Conservation (phyloP, 2,888 invertebrate species). For the Myathropa florea region DNA sequence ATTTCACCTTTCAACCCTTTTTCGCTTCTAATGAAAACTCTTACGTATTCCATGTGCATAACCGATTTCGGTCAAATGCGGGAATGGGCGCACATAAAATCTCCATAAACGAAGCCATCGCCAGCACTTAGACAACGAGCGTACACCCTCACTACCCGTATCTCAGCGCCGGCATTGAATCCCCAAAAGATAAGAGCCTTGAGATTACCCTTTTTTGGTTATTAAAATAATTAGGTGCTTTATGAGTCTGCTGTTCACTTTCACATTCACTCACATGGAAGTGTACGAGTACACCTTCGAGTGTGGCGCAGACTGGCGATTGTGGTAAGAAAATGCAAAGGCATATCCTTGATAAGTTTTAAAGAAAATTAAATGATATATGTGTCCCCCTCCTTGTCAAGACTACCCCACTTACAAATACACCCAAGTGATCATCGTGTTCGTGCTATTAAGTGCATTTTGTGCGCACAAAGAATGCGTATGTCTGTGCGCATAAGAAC, state of each 20-base stretch:
- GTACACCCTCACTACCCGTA: neutral
- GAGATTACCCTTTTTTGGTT: constrained; percentile 72
- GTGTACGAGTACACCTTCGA: neutral
- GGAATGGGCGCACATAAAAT: constrained; percentile 62
- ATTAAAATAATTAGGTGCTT: constrained; percentile 74
- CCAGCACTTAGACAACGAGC: constrained; percentile 44
- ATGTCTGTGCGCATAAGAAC: neutral
- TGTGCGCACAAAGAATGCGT: neutral
- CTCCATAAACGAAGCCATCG: constrained; percentile 59
- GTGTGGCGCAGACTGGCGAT: neutral
- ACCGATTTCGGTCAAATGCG: constrained; percentile 60
- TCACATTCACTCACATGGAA: constrained; percentile 16
- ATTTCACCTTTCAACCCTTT: constrained; percentile 70
- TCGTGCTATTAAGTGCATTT: constrained; percentile 36
- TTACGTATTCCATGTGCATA: constrained; percentile 63
- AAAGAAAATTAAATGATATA: constrained; percentile 68
- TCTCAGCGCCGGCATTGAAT: constrained; percentile 1
- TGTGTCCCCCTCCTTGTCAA: constrained; percentile 8
- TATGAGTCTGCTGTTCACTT: constrained; percentile 71
- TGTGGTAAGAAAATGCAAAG: constrained; percentile 35
- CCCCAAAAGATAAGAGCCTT: constrained; percentile 69
- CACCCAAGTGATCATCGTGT: too few species aligned
- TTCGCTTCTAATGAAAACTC: constrained; percentile 66
- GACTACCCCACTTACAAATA: neutral
- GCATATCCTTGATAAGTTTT: constrained; percentile 48